Evolutionary conservation across 2,888 invertebrate species (phyloP), one percentile per base, ranked within the genome.

Genomic region (Cataglyphis rosenhaueri): DNA sequence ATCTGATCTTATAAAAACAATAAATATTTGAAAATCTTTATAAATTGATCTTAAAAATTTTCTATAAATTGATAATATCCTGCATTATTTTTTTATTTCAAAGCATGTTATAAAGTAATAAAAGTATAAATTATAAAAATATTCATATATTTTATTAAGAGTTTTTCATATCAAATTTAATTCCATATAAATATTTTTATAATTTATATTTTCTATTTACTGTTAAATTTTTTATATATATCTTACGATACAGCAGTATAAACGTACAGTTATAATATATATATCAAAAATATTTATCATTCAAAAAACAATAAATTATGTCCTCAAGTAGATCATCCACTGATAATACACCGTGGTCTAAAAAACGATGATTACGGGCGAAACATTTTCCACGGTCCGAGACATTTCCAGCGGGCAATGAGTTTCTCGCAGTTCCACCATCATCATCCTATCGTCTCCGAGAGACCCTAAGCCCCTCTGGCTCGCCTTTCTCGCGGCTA

Each of bases 401-500:
- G 84, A 84, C 86, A 64, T 88, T 88, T 87, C 83, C 73, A 87
- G 59, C 71, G 88, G 84, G 86, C 91, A 90, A 89, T 87, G 90
- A 87, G 86, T 91, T 52, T 52, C 90, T 91, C 91, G 91, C 87
- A 90, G 90, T 91, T 91, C 88, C 88, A 86, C 92, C 90, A 85
- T 88, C 90, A 86, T 88, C 89, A 70, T 85, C 87, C 86, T 89
- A 85, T 85, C 86, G 86, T 86, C 81, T 87, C 85, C 84, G 81
- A 84, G 85, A 85, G 85, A 85, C 86, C 70, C 74, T 87, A 84
- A 87, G 84, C 87, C 84, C 86, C 89, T 85, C 87, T 85, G 88
- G 59, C 78, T 81, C 84, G 83, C 88, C 90, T 89, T 89, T 90
- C 91, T 89, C 87, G 89, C 87, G 88, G 92, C 93, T 94, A 94